Evolutionary conservation across 2,797 vertebrate species (phyloP).

Genomic region (Cryptoblepharus egeriae): DNA sequence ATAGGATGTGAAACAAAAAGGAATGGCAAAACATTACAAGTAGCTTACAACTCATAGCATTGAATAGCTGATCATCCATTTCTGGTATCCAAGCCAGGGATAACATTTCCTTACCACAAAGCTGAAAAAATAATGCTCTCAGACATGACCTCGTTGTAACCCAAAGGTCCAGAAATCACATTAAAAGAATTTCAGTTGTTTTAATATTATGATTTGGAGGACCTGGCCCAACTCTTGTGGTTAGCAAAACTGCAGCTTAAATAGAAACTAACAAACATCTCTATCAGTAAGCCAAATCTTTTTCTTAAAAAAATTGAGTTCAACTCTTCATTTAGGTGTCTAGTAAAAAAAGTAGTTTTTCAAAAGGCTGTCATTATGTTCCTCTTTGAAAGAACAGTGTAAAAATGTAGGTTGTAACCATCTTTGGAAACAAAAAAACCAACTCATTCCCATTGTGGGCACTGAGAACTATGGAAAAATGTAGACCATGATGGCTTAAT

Average conservation of each 20-base stretch:
- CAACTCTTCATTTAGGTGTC: neutral
- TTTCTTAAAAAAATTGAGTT: neutral
- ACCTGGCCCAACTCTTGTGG: conserved; percentile 1
- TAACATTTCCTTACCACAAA: neutral
- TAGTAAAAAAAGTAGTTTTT: neutral
- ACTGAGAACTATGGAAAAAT: conserved; percentile 16
- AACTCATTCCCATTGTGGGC: conserved; percentile 12
- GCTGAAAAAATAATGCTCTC: conserved; percentile 20
- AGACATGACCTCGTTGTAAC: conserved; percentile 6
- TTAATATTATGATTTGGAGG: conserved; percentile 11
- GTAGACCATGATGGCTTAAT: neutral
- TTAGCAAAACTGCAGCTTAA: neutral
- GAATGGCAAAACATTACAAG: neutral
- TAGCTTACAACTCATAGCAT: neutral
- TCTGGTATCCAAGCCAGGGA: neutral
- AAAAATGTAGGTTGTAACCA: neutral
- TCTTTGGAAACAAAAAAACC: neutral
- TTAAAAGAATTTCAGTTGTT: conserved; percentile 16
- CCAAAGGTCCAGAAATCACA: conserved; percentile 16
- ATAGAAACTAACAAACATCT: neutral
- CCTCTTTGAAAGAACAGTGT: conserved; percentile 13
- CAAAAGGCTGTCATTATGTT: neutral
- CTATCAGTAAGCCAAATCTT: neutral
- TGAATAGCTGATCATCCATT: conserved; percentile 6
- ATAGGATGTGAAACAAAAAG: neutral